Percentiles rank a stretch among this genome's conserved stretches.
These are phyloP conservation scores for Geodia barretti DNA, from an alignment of 37 sponge, comb jelly and placozoan genomes.

Conservation along the genomic window DNA sequence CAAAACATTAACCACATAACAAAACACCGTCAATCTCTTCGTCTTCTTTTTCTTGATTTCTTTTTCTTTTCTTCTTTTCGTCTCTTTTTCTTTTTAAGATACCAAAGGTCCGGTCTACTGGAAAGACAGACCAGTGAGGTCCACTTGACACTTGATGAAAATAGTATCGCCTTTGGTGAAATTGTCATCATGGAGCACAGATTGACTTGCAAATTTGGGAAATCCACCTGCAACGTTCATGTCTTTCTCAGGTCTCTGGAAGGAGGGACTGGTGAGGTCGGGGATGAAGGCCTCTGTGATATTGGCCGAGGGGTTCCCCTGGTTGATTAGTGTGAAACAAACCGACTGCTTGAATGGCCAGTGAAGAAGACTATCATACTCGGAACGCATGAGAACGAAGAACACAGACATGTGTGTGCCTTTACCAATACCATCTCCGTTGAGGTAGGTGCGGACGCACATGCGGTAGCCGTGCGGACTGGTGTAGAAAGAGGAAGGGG, in stretches of 20 bases:
- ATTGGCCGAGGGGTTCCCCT: conserved; percentile 2
- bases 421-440: conserved; percentile 76
- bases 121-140: neutral
- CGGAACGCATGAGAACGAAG: conserved; percentile 68
- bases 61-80: too few relatives aligned
- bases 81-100: too few relatives aligned
- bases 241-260: conserved; percentile 43
- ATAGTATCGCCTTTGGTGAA: neutral
- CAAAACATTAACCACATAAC: too few relatives aligned
- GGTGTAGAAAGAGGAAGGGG: conserved; percentile 68
- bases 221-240: conserved; percentile 69
- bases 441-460: conserved; percentile 64
- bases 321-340: conserved; percentile 57
- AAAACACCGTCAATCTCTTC: too few relatives aligned
- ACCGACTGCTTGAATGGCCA: conserved; percentile 71
- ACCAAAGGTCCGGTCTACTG: too few relatives aligned
- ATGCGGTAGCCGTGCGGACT: conserved; percentile 76
- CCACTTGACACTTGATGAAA: neutral
- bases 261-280: conserved; percentile 33
- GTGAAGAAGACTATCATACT: conserved; percentile 58
- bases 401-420: conserved; percentile 64
- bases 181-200: neutral
- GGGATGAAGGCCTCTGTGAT: conserved; percentile 55
- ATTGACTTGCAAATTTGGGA: conserved; percentile 53
- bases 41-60: too few relatives aligned